Base-by-base conservation (phyloP, 2,888 invertebrate species). In the Parnassius mnemosyne region DNA sequence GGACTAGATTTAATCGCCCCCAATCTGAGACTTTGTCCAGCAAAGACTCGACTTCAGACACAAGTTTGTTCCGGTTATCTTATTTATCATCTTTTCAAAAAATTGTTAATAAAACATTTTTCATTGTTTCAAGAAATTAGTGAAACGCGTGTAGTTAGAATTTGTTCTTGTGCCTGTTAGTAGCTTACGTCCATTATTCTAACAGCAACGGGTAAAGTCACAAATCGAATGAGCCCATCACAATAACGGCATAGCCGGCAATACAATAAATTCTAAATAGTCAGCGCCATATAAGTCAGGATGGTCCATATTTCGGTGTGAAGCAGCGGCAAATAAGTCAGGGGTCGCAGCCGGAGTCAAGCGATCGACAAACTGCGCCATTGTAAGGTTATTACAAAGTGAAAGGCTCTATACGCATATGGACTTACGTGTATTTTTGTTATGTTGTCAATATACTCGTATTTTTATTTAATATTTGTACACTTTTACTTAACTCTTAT, bases 341-440 rank as follows among this genome's bases (percentile, higher is more conserved):
- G 68, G 76, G 84, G 83, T 84, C 81, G 81, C 64, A 76, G 78
- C 77, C 80, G 80, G 77, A 77, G 79, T 79, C 80, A 79, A 77
- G 78, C 80, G 79, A 80, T 84, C 84, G 84, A 84, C 84, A 84
- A 84, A 84, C 80, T 82, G 79, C 82, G 70, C 80, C 73, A 83
- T 83, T 83, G 83, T 84, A 77, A 75, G 69, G 69, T 78, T 73
- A 75, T 76, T 74, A 76, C 73, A 73, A 73, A 71, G 73, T 69
- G 63, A 68, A 10, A 54, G 42, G 59, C 46, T 54, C 16, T 50
- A 47, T 3, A 10, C n/a, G 66, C 12, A 69, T 43, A 71, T 10
- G 49, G 58, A 10, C 9, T 71, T 65, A 69, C 60, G 52, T 71
- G 68, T 60, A 16, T 47, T 51, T 59, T 55, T 20, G 9, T 52